Base-by-base conservation (phyloP, 2,113 vertebrate species). In the Labrus mixtus region DNA sequence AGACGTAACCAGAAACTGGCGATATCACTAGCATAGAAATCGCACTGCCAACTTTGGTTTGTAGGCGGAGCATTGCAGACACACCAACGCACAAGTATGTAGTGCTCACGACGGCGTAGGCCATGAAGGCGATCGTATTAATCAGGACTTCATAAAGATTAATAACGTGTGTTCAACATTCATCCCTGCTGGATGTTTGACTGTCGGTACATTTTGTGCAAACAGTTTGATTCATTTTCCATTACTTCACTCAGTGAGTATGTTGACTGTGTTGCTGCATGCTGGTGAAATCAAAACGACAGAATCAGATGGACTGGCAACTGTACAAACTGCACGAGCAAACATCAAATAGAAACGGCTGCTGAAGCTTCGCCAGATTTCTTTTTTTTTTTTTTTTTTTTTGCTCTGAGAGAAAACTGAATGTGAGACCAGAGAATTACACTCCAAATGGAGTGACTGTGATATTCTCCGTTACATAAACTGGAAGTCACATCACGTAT, bases 221-320 rank as follows among this genome's bases (percentile, higher is more conserved):
- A 61, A 39, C 12, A 3, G 19, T 68, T 59, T 58, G 39, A 36
- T 63, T 68, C n/a, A 23, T 43, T 45, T 50, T 57, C 70, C 11
- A 55, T 48, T 23, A 9, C 39, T 48, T 13, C 48, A n/a, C 19
- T 75, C 60, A 29, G 53, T 48, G 19, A 29, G 9, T 10, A 50
- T 60, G 39, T 36, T 10, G 46, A 53, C 16, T 51, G 11, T 51
- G 23, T 25, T 66, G 62, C 70, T 73, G 54, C 54, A 10, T 51
- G 48, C 48, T 41, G 15, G 19, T 66, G 23, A 71, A 79, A 84
- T 79, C 51, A 74, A 65, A 65, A 73, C 20, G 50, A 53, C 46
- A 37, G 56, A 74, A 82, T 87, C 79, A 75, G 69, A 75, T 62
- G 37, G 43, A 66, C 61, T 78, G 84, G 68, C 83, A 73, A 64